Percentiles rank a stretch among this genome's conserved stretches.
These are phyloP conservation scores for Dendrolimus kikuchii DNA, from an alignment of 1,140 invertebrate genomes.

Conservation along the genomic window DNA sequence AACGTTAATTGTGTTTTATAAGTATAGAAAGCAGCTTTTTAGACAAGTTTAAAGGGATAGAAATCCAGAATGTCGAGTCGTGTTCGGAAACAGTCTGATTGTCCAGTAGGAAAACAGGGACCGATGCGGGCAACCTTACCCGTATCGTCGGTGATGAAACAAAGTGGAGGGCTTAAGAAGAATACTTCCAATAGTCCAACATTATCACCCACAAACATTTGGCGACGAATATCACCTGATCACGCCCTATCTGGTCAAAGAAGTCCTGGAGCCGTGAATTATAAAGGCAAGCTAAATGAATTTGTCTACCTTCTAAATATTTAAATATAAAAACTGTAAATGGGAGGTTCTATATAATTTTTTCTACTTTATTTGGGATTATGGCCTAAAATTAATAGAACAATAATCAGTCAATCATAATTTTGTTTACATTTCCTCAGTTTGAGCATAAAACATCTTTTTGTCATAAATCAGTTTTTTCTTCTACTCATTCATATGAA, in stretches of 20 bases:
- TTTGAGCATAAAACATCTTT: too few relatives aligned
- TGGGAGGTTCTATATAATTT: too few relatives aligned
- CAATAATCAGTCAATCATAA: too few relatives aligned
- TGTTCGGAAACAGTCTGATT: slow-evolving; percentile 79
- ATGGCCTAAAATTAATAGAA: too few relatives aligned
- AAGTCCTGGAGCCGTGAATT: slow-evolving; percentile 80
- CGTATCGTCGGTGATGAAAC: slow-evolving; percentile 79
- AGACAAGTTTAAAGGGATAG: slow-evolving; percentile 19
- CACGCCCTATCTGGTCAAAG: slow-evolving; percentile 78
- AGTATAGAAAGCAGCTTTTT: slow-evolving; percentile 23
- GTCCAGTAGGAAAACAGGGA: slow-evolving; percentile 77
- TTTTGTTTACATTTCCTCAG: too few relatives aligned
- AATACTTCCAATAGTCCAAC: slow-evolving; percentile 77
- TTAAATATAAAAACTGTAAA: background rate
- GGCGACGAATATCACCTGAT: slow-evolving; percentile 79
- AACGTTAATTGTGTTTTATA: slow-evolving; percentile 28
- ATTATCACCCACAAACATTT: slow-evolving; percentile 76
- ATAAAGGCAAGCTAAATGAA: slow-evolving; percentile 74
- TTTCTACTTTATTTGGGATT: too few relatives aligned
- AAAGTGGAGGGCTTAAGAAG: slow-evolving; percentile 74
- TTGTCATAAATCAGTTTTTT: too few relatives aligned
- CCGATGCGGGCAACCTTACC: slow-evolving; percentile 83
- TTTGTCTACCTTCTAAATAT: background rate
- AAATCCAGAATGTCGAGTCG: slow-evolving; percentile 74
- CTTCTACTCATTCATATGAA: too few relatives aligned